Base-by-base conservation (phyloP, 2,113 vertebrate genomes). In the Xiphias gladius region DNA sequence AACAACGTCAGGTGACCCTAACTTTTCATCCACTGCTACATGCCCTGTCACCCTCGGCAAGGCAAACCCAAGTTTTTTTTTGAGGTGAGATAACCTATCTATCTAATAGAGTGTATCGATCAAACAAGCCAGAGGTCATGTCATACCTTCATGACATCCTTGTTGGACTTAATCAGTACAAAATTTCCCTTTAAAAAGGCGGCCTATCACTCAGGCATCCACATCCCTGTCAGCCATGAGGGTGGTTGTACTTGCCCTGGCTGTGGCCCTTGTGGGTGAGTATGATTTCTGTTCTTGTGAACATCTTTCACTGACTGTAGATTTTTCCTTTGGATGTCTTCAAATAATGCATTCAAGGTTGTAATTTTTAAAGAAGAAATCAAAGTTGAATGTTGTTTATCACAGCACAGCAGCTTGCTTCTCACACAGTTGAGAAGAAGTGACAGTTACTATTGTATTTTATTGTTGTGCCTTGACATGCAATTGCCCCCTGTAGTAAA, bases 251-350 rank as follows among this genome's bases (percentile, higher is more conserved):
- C 91, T 98, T 28, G 89, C 92, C 28, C 81, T 97, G 81, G 84
- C 67, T 62, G 79, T 97, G 86, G 94, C 95, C 91, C 84, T 97
- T 10, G 96, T 94, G 91, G 95, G 97, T 97, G 92, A 96, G 96
- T 91, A 43, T 28, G 22, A 68, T 24, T 41, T 37, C 11, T 55
- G 14, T 8, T 35, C 67, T 58, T 28, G 2, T 11, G 0, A 67
- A 35, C 1, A 0, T 2, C n/a, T 73, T 20, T 24, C 2, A 37
- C 3, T 35, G 32, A 35, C 32, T 4, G 32, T 35, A 3, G 6
- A 35, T 35, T 35, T 35, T 35, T 35, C 24, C 0, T n/a, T n/a
- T 61, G 1, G 19, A 6, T 71, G 20, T 62, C 6, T 61, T 30
- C 5, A 59, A 41, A 39, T 14, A 4, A 73, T 32, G 26, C 19